Conservation (phyloP, 2,888 invertebrate species). For the Spilarctia lutea region DNA sequence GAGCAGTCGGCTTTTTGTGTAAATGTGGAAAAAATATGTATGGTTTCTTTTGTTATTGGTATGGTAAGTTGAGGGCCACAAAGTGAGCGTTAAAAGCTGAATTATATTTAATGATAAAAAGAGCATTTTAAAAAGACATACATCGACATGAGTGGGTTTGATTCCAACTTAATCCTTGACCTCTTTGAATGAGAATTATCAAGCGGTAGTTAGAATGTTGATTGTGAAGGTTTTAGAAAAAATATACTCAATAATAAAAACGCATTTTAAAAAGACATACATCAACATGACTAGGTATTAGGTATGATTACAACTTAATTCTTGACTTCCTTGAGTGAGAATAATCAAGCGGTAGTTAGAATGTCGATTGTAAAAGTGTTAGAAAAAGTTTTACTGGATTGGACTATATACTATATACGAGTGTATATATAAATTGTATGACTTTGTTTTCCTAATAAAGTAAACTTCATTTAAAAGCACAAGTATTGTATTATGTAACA, state of each 20-base stretch:
- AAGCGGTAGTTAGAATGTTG: not conserved
- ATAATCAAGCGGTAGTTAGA: not conserved
- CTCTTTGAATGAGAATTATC: not conserved
- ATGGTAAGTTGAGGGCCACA: constrained; percentile 1
- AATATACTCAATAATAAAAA: not conserved
- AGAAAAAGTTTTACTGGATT: not conserved
- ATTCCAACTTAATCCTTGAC: not conserved
- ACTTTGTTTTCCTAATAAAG: not conserved
- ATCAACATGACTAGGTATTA: not conserved
- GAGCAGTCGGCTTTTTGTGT: constrained; percentile 30
- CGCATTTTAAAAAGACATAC: no score
- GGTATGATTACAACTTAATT: not conserved
- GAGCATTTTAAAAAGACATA: no score
- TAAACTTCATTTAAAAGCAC: not conserved
- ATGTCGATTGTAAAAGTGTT: not conserved
- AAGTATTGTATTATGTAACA: no score
- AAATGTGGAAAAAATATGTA: constrained; percentile 35
- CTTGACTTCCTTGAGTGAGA: not conserved
- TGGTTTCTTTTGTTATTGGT: constrained; percentile 15
- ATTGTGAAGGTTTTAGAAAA: not conserved
- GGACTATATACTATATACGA: not conserved
- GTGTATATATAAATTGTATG: not conserved
- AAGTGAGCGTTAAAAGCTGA: not conserved
- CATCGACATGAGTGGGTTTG: not conserved
- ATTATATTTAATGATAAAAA: not conserved